Evolutionary conservation across 2,797 vertebrate species (phyloP), one percentile per base, ranked within the genome.

Genomic region (Neosilurus mollespiculum): DNA sequence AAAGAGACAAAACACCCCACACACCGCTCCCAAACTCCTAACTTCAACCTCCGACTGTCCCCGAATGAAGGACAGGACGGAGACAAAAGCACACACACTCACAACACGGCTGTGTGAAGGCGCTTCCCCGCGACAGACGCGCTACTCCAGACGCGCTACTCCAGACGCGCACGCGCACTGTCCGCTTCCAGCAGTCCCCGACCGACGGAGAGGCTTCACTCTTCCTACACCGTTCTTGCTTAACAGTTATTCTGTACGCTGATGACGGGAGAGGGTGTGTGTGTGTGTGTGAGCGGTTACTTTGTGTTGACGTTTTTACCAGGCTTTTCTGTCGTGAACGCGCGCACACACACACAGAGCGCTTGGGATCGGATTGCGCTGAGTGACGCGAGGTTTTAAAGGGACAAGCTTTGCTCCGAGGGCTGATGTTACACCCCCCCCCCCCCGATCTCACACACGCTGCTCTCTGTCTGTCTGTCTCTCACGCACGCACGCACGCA

Each of bases 321-420:
- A 49, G 65, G 84, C 80, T 82, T 82, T 49, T 66, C 24, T 80
- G 70, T 84, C 30, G 67, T 84, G 76, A 64, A 76, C 30, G 37
- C 26, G 30, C 20, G 37, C 73, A 61, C 81, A 79, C 83, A 67
- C 72, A 79, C 71, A 51, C 61, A 86, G 86, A 65, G 85, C 80
- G 87, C 30, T 72, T 1, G 70, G 86, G 92, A 91, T 94, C 92
- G 86, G 51, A 22, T 91, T 90, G 91, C 90, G 88, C 90, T 87
- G 83, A 87, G 88, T 72, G 79, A 81, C 83, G 76, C 91, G 90
- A 83, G 43, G 87, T 89, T 89, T 88, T 94, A 94, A 95, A 94
- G 92, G 91, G 93, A 91, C 93, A 90, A 88, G 88, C 84, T 43
- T 30, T 12, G 66, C 65, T 43, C 85, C 71, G 59, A 64, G 72